Percentiles rank a stretch among this genome's conserved stretches.
Conservation (phyloP, 2,888 invertebrate species). For the Tryphoninae sp. region DNA sequence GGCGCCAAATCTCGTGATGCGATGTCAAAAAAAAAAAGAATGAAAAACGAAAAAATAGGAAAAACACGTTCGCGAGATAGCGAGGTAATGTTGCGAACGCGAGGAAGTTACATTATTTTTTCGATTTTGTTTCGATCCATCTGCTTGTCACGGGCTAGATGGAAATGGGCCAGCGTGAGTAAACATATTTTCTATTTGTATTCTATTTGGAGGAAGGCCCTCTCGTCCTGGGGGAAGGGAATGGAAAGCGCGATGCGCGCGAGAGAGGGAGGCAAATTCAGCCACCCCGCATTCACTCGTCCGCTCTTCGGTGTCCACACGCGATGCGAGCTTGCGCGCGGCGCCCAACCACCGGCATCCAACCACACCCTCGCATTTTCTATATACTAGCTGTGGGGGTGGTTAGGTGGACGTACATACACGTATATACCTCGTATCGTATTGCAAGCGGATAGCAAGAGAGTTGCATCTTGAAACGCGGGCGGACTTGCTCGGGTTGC, state of each 20-base stretch:
- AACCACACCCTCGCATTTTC: conserved; percentile 48
- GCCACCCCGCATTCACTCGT: conserved; percentile 17
- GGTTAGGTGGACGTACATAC: neutral
- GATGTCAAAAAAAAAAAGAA: conserved; percentile 5
- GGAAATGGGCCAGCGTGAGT: conserved; percentile 58
- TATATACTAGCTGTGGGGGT: neutral
- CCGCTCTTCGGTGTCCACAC: conserved; percentile 25
- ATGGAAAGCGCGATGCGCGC: conserved; percentile 22
- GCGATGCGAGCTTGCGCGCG: conserved; percentile 40
- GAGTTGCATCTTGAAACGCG: neutral
- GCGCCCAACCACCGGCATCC: neutral
- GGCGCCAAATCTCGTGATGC: neutral
- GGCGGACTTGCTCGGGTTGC: neutral
- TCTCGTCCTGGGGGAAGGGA: conserved; percentile 39
- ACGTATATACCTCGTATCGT: neutral
- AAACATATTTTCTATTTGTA: conserved; percentile 78
- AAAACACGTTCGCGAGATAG: conserved; percentile 7
- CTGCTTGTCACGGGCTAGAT: conserved; percentile 36
- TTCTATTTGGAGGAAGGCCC: conserved; percentile 72
- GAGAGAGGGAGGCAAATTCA: conserved; percentile 23
- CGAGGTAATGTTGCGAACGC: neutral
- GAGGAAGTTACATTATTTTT: conserved; percentile 42
- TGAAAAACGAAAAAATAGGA: conserved; percentile 13
- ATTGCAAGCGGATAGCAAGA: neutral
- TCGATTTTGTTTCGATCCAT: conserved; percentile 37